Base-by-base conservation (phyloP, 2,113 vertebrate species). In the Maccullochella peelii region DNA sequence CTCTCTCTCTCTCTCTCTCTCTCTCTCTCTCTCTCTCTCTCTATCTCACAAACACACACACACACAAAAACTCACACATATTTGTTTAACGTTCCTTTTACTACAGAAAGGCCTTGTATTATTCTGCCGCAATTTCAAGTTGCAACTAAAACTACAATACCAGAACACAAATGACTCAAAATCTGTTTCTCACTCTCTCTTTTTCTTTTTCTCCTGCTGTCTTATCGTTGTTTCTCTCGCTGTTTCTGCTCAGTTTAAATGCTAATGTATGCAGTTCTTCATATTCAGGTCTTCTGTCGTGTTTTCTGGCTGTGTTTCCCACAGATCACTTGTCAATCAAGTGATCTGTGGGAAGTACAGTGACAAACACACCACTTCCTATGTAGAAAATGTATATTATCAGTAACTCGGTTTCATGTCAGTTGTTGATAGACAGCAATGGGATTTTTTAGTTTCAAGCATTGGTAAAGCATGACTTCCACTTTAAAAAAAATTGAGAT, bases 221-320 rank as follows among this genome's bases (percentile, higher is more conserved):
- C 20, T 74, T 30, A n/a, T 27, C 33, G 8, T 44, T 15, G 38
- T 52, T 61, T 54, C 36, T 42, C 23, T 62, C 68, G 6, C 20
- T n/a, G 33, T 38, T 52, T 62, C 40, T 44, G 20, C 55, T 73
- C 62, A 70, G n/a, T 81, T 81, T 36, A 67, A 80, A 80, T 66
- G 66, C 40, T 76, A 77, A 71, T 81, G 52, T 50, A 81, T 86
- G 52, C 78, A 44, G 3, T 16, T 3, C 21, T 58, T 2, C 49
- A 42, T 49, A 11, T 61, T 59, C 61, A 23, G 73, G 14, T 76
- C 25, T 16, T 75, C 40, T 58, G 49, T 8, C 36, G 73, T 55
- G 23, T 52, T 70, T 62, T 20, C 50, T 8, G 33, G 38, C 68
- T 33, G 75, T 0, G 21, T 66, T 68, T 74, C 27, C 55, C 25